phyloP scores from a whole-genome alignment of 2,797 vertebrate genomes.

The Parauchenoglanis punctatus region DNA sequence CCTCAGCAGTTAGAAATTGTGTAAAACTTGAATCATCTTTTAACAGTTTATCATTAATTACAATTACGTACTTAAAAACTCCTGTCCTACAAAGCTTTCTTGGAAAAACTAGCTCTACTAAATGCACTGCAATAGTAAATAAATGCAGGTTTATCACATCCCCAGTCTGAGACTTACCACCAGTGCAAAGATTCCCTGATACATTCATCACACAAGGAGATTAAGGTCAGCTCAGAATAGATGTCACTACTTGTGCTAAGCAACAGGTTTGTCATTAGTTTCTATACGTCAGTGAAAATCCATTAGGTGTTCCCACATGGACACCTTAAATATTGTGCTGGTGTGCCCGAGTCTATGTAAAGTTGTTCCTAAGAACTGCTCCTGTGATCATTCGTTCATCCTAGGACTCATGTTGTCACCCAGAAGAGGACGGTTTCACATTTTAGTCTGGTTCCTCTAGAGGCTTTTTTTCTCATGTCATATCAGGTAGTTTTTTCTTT shows the following conservation, averaged over 20 bases:
- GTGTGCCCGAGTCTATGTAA: background rate
- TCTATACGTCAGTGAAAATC: constrained; percentile 4
- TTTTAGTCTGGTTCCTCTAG: background rate
- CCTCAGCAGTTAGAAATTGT: background rate
- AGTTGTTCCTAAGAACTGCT: background rate
- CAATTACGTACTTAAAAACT: background rate
- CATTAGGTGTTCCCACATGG: background rate
- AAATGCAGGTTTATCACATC: background rate
- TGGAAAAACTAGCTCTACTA: background rate
- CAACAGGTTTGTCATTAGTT: background rate
- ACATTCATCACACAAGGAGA: background rate
- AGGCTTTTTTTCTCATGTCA: background rate
- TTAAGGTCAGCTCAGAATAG: background rate
- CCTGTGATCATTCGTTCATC: background rate
- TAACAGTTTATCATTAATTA: background rate
- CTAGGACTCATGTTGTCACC: background rate
- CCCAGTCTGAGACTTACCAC: background rate
- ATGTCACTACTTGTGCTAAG: background rate
- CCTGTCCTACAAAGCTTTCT: background rate
- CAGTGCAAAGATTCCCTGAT: background rate
- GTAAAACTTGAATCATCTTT: background rate
- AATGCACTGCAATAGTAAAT: background rate
- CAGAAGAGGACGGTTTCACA: background rate
- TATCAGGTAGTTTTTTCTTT: background rate
- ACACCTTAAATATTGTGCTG: background rate